Conservation (phyloP, 2,113 vertebrate species). For the Chauna torquata region DNA sequence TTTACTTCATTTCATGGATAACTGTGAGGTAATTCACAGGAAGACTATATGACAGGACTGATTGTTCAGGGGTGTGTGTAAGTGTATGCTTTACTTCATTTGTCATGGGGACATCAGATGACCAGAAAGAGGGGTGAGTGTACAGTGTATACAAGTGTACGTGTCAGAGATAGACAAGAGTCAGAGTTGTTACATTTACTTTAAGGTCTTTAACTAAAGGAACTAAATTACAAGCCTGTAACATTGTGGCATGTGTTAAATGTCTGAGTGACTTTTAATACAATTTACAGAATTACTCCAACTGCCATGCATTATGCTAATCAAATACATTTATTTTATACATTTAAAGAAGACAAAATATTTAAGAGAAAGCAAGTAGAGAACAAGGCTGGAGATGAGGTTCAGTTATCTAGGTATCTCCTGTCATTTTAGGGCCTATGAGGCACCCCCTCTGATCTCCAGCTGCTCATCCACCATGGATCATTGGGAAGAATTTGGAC, state of each 20-base stretch:
- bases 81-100: neutral
- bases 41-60: neutral
- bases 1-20: neutral
- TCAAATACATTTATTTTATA: neutral
- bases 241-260: neutral
- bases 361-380: neutral
- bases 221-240: neutral
- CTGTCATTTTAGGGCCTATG: neutral
- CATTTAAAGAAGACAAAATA: neutral
- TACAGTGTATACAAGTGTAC: neutral
- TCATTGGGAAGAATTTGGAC: neutral
- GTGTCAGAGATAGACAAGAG: neutral
- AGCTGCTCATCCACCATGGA: neutral
- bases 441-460: neutral
- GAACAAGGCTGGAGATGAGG: neutral
- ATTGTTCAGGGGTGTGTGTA: neutral
- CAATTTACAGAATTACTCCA: neutral
- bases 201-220: neutral
- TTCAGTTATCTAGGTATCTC: neutral
- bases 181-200: neutral
- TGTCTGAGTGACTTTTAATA: neutral
- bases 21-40: neutral
- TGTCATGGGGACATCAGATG: neutral
- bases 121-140: neutral
- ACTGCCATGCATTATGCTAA: neutral